Percentiles rank a stretch among this genome's conserved stretches.
phyloP scores from a whole-genome alignment of 1,140 invertebrate species.

The Temnothorax longispinosus region DNA sequence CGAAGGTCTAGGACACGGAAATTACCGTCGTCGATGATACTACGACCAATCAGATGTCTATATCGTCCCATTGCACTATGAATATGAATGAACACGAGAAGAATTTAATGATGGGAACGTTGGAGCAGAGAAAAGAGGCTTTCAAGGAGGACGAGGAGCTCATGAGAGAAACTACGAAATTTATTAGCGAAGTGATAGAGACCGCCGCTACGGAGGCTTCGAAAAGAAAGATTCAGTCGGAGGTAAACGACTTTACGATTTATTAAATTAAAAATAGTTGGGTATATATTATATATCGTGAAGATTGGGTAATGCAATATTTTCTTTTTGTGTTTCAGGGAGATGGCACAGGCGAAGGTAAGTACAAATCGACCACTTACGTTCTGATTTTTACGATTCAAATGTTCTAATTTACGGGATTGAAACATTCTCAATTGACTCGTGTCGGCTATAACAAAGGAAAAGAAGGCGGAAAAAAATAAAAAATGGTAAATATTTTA shows the following conservation, averaged over 20 bases:
- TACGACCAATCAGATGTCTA: slow-evolving; percentile 27
- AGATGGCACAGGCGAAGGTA: slow-evolving; percentile 77
- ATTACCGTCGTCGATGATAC: neutral
- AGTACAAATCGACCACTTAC: neutral
- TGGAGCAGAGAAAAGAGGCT: slow-evolving; percentile 82
- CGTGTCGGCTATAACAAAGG: slow-evolving; percentile 12
- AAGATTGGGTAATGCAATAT: neutral
- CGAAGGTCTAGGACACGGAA: slow-evolving; percentile 17
- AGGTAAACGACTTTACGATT: slow-evolving; percentile 70
- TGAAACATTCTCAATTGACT: slow-evolving; percentile 42
- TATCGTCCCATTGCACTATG: neutral
- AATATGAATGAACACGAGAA: slow-evolving; percentile 80
- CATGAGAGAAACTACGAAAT: slow-evolving; percentile 83
- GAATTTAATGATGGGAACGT: slow-evolving; percentile 75
- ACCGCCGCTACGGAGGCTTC: slow-evolving; percentile 81
- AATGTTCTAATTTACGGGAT: slow-evolving; percentile 1
- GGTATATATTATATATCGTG: neutral
- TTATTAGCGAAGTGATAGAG: slow-evolving; percentile 83
- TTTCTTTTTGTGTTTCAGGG: slow-evolving; percentile 76
- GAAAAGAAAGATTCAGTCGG: slow-evolving; percentile 78
- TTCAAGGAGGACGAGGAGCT: slow-evolving; percentile 84
- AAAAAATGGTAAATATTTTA: slow-evolving; percentile 44
- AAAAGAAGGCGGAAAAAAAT: slow-evolving; percentile 5
- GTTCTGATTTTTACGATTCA: neutral
- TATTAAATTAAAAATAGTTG: neutral